A percentile compares a stretch with the other conserved stretches of the same genome.
Evolutionary conservation across 2,113 vertebrate species (phyloP).

Genomic region (Rhegmatorhina hoffmannsi): DNA sequence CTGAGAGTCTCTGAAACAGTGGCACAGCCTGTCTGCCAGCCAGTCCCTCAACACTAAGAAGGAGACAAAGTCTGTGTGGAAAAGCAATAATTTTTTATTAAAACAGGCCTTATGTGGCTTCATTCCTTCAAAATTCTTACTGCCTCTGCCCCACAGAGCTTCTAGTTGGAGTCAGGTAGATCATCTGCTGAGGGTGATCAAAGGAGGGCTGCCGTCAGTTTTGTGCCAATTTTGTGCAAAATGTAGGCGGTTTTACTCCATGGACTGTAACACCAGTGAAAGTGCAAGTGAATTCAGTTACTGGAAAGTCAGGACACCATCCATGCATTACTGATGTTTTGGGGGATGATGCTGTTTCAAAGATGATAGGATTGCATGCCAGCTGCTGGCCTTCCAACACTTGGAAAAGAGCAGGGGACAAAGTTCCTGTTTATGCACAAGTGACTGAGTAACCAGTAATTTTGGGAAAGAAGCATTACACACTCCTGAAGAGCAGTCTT

Average conservation of each 20-base stretch:
- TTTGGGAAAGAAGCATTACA: constrained; percentile 64
- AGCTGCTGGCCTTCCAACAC: constrained; percentile 47
- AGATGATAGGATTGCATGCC: constrained; percentile 66
- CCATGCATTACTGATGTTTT: constrained; percentile 29
- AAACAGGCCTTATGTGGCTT: neutral
- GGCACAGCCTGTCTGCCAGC: neutral
- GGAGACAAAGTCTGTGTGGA: neutral
- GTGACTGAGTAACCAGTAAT: constrained; percentile 63
- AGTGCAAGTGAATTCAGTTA: constrained; percentile 51
- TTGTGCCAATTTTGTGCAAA: neutral
- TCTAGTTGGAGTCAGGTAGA: neutral
- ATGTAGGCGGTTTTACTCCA: neutral
- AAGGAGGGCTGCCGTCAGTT: neutral
- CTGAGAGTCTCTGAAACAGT: neutral
- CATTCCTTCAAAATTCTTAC: neutral
- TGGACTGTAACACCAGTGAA: neutral
- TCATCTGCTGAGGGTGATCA: neutral
- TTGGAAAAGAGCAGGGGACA: constrained; percentile 56
- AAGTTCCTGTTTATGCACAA: constrained; percentile 72
- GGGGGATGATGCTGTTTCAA: constrained; percentile 10
- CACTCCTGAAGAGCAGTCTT: constrained; percentile 60
- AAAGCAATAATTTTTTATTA: neutral
- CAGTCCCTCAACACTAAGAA: neutral
- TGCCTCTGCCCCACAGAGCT: neutral
- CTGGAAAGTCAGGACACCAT: constrained; percentile 53